These are phyloP conservation scores for Drepanosiphum platanoidis DNA, from an alignment of 2,888 invertebrate species.

Conservation along the genomic window DNA sequence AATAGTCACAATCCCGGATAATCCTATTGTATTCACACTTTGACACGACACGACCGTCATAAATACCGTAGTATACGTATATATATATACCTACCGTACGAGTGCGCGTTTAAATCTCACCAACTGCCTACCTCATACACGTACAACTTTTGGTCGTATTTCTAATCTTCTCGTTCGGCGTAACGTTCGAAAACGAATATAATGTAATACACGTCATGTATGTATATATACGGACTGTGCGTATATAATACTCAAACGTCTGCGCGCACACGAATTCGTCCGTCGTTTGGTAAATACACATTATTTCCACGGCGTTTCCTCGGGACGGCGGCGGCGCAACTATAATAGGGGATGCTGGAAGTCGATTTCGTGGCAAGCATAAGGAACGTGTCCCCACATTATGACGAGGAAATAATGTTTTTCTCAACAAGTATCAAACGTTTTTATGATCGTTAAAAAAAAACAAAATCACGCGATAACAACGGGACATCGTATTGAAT, in stretches of 20 bases:
- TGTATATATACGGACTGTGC: background rate
- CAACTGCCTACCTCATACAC: too few species aligned
- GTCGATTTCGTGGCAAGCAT: too few species aligned
- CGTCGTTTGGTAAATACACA: background rate
- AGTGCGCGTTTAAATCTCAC: background rate
- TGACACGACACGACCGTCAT: conserved; percentile 26
- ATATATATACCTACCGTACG: background rate
- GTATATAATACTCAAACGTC: background rate
- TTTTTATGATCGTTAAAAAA: too few species aligned
- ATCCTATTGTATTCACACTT: conserved; percentile 45
- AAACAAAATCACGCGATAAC: too few species aligned
- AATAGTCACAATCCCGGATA: conserved; percentile 31
- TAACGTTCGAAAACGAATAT: background rate
- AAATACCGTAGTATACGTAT: background rate
- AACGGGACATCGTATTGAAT: too few species aligned
- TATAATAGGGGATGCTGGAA: too few species aligned
- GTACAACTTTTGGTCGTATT: background rate
- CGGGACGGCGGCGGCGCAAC: too few species aligned
- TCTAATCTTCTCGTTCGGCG: background rate
- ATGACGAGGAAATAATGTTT: too few species aligned
- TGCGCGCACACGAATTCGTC: background rate
- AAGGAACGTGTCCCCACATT: too few species aligned
- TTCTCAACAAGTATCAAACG: too few species aligned
- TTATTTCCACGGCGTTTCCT: too few species aligned
- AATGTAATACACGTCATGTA: background rate